phyloP scores from a whole-genome alignment of 2,113 vertebrate species.

The Cynoglossus semilaevis region DNA sequence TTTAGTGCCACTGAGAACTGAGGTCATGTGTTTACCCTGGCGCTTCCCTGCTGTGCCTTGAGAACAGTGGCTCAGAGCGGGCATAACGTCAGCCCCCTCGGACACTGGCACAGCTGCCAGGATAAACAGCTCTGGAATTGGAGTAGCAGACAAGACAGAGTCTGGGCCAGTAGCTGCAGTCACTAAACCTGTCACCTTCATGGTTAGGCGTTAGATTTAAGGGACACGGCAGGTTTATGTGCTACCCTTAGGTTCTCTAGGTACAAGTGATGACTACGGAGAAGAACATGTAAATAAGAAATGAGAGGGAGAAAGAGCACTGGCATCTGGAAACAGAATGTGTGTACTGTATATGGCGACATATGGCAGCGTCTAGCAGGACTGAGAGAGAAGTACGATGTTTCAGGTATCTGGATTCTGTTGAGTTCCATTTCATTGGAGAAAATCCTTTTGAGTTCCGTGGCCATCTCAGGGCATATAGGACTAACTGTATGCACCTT shows the following conservation, averaged over 20 bases:
- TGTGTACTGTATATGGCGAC: too few relatives aligned
- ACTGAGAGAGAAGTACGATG: constrained; percentile 49
- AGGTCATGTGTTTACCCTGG: constrained; percentile 79
- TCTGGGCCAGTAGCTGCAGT: constrained; percentile 29
- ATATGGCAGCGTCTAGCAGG: constrained; percentile 48
- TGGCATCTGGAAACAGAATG: constrained; percentile 7
- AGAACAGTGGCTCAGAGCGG: constrained; percentile 61
- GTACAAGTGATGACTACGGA: constrained; percentile 29
- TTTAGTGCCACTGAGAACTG: constrained; percentile 52
- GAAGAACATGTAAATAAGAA: constrained; percentile 31
- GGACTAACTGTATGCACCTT: constrained; percentile 28
- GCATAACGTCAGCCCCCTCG: constrained; percentile 67
- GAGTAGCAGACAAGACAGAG: constrained; percentile 43
- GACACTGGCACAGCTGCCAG: constrained; percentile 61
- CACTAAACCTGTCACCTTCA: constrained; percentile 52
- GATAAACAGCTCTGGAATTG: constrained; percentile 63
- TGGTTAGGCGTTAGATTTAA: constrained; percentile 32
- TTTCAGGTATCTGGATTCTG: constrained; percentile 55
- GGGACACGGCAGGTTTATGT: constrained; percentile 52
- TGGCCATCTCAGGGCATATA: constrained; percentile 39
- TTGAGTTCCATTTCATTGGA: constrained; percentile 37
- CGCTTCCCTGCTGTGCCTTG: constrained; percentile 38
- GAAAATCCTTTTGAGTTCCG: constrained; percentile 49
- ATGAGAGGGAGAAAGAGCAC: constrained; percentile 1
- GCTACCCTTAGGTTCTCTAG: constrained; percentile 28